Conservation (phyloP, 2,113 vertebrate species). For the Cephalopterus ornatus region DNA sequence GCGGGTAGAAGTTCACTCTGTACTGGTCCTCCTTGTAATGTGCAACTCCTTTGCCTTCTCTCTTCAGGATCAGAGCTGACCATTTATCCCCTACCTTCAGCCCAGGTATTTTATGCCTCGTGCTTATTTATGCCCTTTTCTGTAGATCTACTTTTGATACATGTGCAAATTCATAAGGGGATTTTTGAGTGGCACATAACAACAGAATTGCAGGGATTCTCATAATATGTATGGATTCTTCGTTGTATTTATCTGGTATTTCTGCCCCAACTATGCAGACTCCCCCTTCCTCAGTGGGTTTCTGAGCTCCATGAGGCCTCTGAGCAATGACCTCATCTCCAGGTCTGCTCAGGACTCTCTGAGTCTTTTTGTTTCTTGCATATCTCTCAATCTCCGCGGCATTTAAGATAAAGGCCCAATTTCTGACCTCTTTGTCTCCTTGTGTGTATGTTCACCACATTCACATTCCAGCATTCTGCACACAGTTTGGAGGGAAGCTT, state of each 20-base stretch:
- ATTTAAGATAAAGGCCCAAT: neutral
- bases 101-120: neutral
- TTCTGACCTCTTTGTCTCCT: neutral
- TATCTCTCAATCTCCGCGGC: fast-evolving
- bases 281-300: neutral
- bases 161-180: neutral
- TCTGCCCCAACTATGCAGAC: neutral
- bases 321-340: neutral
- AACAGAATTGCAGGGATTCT: neutral
- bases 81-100: neutral
- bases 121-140: neutral
- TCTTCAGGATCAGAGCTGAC: neutral
- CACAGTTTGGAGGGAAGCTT: neutral
- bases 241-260: neutral
- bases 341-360: neutral
- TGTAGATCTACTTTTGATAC: neutral
- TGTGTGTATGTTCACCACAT: neutral
- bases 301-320: neutral
- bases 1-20: fast-evolving
- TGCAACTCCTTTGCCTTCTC: neutral
- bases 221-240: neutral
- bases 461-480: neutral
- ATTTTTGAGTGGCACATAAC: fast-evolving
- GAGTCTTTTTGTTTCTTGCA: neutral
- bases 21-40: neutral